A percentile compares a stretch with the other conserved stretches of the same genome.
Conservation (phyloP, 2,888 invertebrate species). For the Mythimna impura region DNA sequence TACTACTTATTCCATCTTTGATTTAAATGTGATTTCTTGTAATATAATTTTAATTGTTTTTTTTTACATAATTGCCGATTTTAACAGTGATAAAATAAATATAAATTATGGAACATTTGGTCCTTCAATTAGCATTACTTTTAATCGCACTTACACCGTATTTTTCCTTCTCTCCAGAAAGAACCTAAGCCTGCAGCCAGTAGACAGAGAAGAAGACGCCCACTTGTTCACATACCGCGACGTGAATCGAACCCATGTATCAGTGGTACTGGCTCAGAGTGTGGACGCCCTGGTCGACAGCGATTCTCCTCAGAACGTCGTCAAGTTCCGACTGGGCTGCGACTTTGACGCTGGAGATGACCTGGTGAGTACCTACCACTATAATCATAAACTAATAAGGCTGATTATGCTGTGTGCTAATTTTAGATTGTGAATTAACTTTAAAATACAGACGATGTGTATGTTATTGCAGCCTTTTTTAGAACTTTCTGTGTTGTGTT, state of each 20-base stretch:
- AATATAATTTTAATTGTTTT: not conserved
- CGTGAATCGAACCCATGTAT: constrained; percentile 94
- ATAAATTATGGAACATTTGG: not conserved
- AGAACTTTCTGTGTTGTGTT: no score
- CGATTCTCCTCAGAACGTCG: constrained; percentile 94
- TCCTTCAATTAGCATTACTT: not conserved
- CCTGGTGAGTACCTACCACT: constrained; percentile 83
- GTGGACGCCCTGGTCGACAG: constrained; percentile 95
- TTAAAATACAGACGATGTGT: no score
- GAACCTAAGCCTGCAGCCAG: constrained; percentile 93
- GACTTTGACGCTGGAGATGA: constrained; percentile 93
- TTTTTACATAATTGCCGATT: not conserved
- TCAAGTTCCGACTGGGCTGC: constrained; percentile 95
- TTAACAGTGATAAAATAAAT: not conserved
- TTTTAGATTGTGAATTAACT: no score
- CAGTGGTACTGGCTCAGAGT: constrained; percentile 94
- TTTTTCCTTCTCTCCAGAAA: constrained; percentile 77
- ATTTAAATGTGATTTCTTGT: not conserved
- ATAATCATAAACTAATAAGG: no score
- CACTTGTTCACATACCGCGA: constrained; percentile 94
- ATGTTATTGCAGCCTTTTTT: no score
- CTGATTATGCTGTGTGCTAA: no score
- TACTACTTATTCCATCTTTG: not conserved
- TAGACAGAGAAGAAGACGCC: constrained; percentile 93
- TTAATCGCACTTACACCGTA: not conserved